A percentile compares a stretch with the other conserved stretches of the same genome.
Conservation (phyloP, 2,797 vertebrate genomes). For the Salarias fasciatus region DNA sequence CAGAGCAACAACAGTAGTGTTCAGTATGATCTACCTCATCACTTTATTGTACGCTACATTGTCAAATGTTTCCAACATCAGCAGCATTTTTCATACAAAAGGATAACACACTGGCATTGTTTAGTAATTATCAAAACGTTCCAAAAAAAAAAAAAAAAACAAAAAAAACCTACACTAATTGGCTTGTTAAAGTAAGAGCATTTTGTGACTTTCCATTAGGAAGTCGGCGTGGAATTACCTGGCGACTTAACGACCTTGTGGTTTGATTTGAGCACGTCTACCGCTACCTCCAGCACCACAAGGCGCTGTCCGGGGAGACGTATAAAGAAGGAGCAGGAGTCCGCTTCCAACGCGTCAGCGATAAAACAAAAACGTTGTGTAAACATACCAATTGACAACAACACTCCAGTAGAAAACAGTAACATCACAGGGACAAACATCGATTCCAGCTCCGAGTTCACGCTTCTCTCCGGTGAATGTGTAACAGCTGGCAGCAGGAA, state of each 20-base stretch:
- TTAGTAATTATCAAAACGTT: slow-evolving; percentile 57
- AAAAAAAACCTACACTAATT: slow-evolving; percentile 29
- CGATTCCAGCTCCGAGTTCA: slow-evolving; percentile 26
- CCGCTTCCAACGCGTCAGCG: slow-evolving; percentile 31
- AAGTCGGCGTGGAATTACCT: slow-evolving; percentile 29
- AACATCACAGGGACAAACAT: slow-evolving; percentile 26
- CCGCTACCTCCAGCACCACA: background rate
- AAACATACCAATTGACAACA: slow-evolving; percentile 61
- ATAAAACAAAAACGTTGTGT: slow-evolving; percentile 46
- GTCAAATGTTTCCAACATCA: slow-evolving; percentile 32
- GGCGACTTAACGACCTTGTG: slow-evolving; percentile 21
- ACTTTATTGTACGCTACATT: slow-evolving; percentile 41
- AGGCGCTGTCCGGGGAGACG: slow-evolving; percentile 21
- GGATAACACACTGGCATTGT: slow-evolving; percentile 32
- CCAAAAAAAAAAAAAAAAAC: slow-evolving; percentile 12
- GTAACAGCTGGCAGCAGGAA: background rate
- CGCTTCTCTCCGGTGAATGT: slow-evolving; percentile 1
- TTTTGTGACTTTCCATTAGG: slow-evolving; percentile 25
- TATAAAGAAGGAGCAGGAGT: slow-evolving; percentile 24
- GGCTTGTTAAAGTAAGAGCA: slow-evolving; percentile 50
- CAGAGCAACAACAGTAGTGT: slow-evolving; percentile 1
- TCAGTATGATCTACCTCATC: slow-evolving; percentile 8
- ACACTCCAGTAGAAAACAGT: slow-evolving; percentile 27
- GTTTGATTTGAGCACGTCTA: slow-evolving; percentile 14
- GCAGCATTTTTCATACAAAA: slow-evolving; percentile 56